Percentiles rank a stretch among this genome's conserved stretches.
Conservation (phyloP, 2,113 vertebrate genomes). For the Myiozetetes cayanensis region DNA sequence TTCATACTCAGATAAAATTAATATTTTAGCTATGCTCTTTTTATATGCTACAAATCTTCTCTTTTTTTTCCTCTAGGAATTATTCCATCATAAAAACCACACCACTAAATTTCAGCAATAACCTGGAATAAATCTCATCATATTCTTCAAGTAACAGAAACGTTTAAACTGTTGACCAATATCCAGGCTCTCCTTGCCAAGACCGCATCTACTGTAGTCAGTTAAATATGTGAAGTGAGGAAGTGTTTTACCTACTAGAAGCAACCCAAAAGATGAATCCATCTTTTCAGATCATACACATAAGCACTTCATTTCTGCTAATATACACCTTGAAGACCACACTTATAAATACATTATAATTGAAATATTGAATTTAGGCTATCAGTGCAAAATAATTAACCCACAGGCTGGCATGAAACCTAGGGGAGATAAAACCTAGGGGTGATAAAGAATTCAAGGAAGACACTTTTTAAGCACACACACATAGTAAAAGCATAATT, state of each 20-base stretch:
- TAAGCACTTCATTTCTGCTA: conserved; percentile 13
- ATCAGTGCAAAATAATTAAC: conserved; percentile 73
- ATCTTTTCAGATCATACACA: conserved; percentile 47
- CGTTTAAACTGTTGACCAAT: not conserved
- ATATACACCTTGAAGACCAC: conserved; percentile 61
- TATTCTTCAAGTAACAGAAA: not conserved
- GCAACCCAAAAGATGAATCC: conserved; percentile 19
- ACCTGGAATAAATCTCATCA: not conserved
- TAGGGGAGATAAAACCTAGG: not conserved
- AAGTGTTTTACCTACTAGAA: conserved; percentile 34
- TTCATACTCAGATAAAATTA: not conserved
- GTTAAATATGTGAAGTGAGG: not conserved
- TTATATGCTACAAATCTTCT: not conserved
- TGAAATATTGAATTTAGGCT: conserved; percentile 68
- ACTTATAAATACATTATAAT: conserved; percentile 60
- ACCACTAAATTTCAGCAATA: not conserved
- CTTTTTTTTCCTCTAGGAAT: not conserved
- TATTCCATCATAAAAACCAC: not conserved
- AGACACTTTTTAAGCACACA: not conserved
- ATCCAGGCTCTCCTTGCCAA: not conserved
- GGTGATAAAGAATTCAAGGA: conserved; percentile 1
- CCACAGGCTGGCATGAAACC: conserved; percentile 64
- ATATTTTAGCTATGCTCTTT: conserved; percentile 5
- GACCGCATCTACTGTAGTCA: conserved; percentile 2
- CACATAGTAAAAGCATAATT: not conserved